phyloP scores from a whole-genome alignment of 2,888 invertebrate genomes.

The Girardia tigrina region DNA sequence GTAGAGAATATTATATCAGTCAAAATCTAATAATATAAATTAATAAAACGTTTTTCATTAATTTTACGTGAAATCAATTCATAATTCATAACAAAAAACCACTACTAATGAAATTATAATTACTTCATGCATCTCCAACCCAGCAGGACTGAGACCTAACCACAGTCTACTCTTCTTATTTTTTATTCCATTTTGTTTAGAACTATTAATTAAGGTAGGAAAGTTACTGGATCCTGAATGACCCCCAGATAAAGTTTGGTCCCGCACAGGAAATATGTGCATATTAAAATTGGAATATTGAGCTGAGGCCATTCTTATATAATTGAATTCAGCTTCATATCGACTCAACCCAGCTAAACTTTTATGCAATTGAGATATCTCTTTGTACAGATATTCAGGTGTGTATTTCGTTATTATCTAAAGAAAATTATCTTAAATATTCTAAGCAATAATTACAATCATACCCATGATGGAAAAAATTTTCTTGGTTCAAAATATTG shows the following conservation, averaged over 20 bases:
- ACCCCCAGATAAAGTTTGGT: background rate
- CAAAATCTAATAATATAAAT: too few species aligned
- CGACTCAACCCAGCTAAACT: conserved; percentile 1
- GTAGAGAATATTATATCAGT: too few species aligned
- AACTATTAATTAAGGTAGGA: background rate
- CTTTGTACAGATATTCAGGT: background rate
- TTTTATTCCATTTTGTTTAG: background rate
- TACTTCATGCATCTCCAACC: conserved; percentile 3
- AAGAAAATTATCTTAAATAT: background rate
- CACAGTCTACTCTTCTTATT: background rate
- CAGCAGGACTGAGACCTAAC: background rate
- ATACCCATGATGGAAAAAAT: background rate
- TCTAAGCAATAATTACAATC: background rate
- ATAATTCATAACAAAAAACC: too few species aligned
- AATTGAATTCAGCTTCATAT: background rate
- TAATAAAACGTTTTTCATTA: too few species aligned
- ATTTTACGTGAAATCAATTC: too few species aligned
- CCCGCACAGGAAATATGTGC: background rate
- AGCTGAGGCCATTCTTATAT: conserved; percentile 4
- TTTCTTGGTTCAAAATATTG: conserved; percentile 15
- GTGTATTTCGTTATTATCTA: background rate
- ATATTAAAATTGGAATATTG: conserved; percentile 11
- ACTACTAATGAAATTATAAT: too few species aligned
- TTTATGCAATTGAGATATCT: conserved; percentile 1
- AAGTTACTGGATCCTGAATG: background rate